These are phyloP conservation scores for Meteorus colon DNA, from an alignment of 2,888 invertebrate species.

Conservation along the genomic window DNA sequence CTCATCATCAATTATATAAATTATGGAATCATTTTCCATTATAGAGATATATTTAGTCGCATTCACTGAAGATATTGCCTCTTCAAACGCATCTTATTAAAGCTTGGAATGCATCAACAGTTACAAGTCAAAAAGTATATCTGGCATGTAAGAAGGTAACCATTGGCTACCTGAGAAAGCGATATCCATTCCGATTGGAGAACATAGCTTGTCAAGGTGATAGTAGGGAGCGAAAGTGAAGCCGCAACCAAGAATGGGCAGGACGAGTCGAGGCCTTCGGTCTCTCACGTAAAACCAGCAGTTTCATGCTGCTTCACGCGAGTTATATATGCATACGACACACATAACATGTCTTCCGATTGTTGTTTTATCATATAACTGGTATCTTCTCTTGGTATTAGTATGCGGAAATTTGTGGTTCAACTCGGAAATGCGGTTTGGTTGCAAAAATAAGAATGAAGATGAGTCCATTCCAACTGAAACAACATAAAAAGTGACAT, in stretches of 20 bases:
- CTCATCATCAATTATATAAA: not conserved
- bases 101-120: conserved; percentile 6
- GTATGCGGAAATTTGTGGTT: conserved; percentile 22
- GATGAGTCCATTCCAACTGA: not conserved
- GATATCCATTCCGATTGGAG: conserved; percentile 50
- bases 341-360: conserved; percentile 11
- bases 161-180: conserved; percentile 31
- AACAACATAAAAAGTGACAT: not conserved
- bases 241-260: conserved; percentile 72
- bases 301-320: conserved; percentile 41
- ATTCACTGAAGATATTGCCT: not conserved
- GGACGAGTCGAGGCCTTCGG: conserved; percentile 58
- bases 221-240: conserved; percentile 68
- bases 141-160: not conserved
- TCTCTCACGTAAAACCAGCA: conserved; percentile 38
- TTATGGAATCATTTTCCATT: not conserved
- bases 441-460: not conserved
- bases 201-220: conserved; percentile 43
- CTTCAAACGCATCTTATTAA: conserved; percentile 2
- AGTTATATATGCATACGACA: conserved; percentile 16
- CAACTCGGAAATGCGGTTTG: conserved; percentile 4
- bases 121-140: conserved; percentile 2
- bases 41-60: not conserved
- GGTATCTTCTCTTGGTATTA: not conserved
- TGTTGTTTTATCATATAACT: conserved; percentile 6